These are phyloP conservation scores for Ploceus nigricollis DNA, from an alignment of 2,113 vertebrate genomes.

Conservation along the genomic window DNA sequence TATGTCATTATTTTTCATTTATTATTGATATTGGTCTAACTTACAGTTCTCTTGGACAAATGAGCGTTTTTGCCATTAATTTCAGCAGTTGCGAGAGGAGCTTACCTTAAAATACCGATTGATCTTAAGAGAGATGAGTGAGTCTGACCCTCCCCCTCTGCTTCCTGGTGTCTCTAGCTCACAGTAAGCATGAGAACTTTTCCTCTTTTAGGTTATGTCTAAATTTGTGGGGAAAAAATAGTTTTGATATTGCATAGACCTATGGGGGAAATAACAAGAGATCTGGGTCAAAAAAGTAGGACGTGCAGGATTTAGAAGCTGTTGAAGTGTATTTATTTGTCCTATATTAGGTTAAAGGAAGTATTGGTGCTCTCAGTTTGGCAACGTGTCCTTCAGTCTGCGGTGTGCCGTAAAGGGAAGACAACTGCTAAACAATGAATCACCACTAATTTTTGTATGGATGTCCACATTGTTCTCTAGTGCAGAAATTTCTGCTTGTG, in stretches of 20 bases:
- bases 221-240: conserved; percentile 27
- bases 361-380: conserved; percentile 47
- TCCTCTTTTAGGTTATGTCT: not conserved
- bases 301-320: conserved; percentile 26
- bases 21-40: not conserved
- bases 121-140: not conserved
- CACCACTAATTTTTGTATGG: conserved; percentile 38
- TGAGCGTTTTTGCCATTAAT: not conserved
- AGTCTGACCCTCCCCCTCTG: not conserved
- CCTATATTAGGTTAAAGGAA: conserved; percentile 54
- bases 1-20: not conserved
- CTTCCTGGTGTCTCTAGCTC: not conserved
- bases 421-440: conserved; percentile 47
- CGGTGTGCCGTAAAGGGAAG: conserved; percentile 10
- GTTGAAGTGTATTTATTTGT: conserved; percentile 57
- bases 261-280: conserved; percentile 8
- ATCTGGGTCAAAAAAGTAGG: conserved; percentile 61
- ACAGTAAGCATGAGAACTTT: not conserved
- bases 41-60: not conserved
- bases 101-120: not conserved
- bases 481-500: not conserved
- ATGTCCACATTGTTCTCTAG: conserved; percentile 25
- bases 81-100: not conserved
- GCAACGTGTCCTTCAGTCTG: conserved; percentile 43
- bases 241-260: conserved; percentile 7